These are phyloP conservation scores for Rostratula benghalensis DNA, from an alignment of 2,113 vertebrate species.

Conservation along the genomic window DNA sequence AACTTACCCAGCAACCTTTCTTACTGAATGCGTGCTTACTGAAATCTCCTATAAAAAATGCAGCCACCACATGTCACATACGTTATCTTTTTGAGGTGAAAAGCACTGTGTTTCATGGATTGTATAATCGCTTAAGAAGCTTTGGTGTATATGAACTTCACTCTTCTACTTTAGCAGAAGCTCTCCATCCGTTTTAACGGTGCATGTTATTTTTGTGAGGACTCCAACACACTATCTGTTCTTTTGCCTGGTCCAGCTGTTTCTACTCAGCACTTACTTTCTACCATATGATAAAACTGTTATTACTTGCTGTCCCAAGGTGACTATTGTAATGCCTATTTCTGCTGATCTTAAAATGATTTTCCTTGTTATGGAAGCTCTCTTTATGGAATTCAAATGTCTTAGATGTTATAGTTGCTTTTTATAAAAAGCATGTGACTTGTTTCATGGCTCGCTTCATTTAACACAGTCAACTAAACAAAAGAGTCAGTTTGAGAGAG, in stretches of 20 bases:
- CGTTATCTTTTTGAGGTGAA: not conserved
- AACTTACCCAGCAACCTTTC: not conserved
- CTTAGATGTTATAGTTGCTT: not conserved
- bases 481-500: not conserved
- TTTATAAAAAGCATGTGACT: constrained; percentile 11
- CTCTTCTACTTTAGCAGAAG: not conserved
- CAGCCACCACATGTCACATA: not conserved
- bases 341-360: not conserved
- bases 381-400: not conserved
- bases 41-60: not conserved
- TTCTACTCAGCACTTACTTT: not conserved
- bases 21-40: not conserved
- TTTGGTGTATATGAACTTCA: not conserved
- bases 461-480: constrained; percentile 3
- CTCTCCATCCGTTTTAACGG: not conserved
- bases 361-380: not conserved
- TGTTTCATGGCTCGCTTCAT: constrained; percentile 17
- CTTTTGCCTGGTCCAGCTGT: not conserved
- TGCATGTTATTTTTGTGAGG: not conserved
- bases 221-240: not conserved
- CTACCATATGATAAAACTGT: not conserved
- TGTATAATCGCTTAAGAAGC: not conserved
- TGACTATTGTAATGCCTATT: not conserved
- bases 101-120: not conserved
- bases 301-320: not conserved